Percentiles rank a stretch among this genome's conserved stretches.
phyloP scores from a whole-genome alignment of 2,113 vertebrate genomes.

The Oncorhynchus clarkii region DNA sequence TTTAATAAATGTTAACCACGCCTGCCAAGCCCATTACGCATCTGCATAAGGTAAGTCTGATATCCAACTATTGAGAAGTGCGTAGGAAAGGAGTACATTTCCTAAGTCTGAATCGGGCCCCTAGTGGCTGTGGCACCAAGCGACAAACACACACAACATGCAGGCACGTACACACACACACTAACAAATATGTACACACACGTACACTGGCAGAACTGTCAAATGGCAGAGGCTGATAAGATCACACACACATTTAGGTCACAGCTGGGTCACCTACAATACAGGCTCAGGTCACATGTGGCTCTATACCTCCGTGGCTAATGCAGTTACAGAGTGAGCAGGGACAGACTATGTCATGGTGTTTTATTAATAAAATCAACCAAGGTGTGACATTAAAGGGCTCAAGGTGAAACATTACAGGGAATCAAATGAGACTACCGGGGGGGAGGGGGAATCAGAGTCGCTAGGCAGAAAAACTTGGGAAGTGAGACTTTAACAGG shows the following conservation, averaged over 20 bases:
- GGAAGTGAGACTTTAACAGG: too few relatives aligned
- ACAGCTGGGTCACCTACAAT: slow-evolving; percentile 1
- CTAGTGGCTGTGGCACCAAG: background rate
- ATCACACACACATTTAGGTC: slow-evolving; percentile 23
- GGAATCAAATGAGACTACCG: background rate
- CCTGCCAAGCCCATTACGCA: too few relatives aligned
- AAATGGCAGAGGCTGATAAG: slow-evolving; percentile 9
- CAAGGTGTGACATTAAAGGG: background rate
- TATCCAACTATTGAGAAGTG: too few relatives aligned
- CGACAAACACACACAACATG: too few relatives aligned
- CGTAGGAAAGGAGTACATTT: too few relatives aligned
- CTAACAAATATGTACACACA: background rate
- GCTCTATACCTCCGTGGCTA: background rate
- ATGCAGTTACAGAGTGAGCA: background rate
- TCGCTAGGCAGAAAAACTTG: too few relatives aligned
- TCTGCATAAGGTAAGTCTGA: too few relatives aligned
- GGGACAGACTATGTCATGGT: background rate
- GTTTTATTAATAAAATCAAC: background rate
- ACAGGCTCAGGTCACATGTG: background rate
- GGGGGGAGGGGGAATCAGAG: too few relatives aligned
- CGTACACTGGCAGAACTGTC: background rate
- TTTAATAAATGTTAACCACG: too few relatives aligned
- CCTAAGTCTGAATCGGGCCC: too few relatives aligned
- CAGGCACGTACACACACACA: background rate
- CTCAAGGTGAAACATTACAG: too few relatives aligned